Conservation (phyloP, 2,797 vertebrate species). For the Mus spretus region DNA sequence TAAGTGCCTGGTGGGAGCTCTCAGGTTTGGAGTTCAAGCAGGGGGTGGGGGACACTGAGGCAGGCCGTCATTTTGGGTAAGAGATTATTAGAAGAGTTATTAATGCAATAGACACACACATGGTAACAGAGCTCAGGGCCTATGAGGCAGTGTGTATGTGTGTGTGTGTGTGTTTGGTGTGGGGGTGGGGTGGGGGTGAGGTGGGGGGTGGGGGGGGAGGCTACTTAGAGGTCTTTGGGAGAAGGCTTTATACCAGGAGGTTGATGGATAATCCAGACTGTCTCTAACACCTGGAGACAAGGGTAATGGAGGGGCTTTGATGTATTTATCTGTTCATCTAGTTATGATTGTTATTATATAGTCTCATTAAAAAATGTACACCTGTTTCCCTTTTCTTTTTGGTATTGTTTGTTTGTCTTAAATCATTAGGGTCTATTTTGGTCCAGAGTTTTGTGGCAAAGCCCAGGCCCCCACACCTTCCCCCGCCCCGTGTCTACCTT, state of each 20-base stretch:
- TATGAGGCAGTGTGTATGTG: neutral
- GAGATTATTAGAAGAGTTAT: neutral
- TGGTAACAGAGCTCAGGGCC: neutral
- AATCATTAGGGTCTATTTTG: neutral
- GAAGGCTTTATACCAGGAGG: neutral
- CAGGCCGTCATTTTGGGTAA: too few species aligned
- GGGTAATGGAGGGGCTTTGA: neutral
- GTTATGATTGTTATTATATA: neutral
- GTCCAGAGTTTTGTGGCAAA: neutral
- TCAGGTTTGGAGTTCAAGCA: neutral
- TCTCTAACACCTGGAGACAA: neutral
- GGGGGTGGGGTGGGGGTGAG: neutral
- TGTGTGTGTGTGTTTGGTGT: neutral
- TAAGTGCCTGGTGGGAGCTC: neutral
- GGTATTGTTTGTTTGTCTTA: neutral
- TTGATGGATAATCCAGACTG: neutral
- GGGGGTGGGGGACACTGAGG: neutral
- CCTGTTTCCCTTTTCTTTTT: neutral
- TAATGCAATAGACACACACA: neutral
- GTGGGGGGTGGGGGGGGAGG: neutral
- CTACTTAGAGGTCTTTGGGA: neutral
- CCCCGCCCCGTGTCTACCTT: neutral
- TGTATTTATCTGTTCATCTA: neutral
- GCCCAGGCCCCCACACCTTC: neutral
- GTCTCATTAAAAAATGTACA: neutral